Evolutionary conservation across 1,140 invertebrate genomes (phyloP), one percentile per base, ranked within the genome.

Genomic region (Drosophila ogumai): DNA sequence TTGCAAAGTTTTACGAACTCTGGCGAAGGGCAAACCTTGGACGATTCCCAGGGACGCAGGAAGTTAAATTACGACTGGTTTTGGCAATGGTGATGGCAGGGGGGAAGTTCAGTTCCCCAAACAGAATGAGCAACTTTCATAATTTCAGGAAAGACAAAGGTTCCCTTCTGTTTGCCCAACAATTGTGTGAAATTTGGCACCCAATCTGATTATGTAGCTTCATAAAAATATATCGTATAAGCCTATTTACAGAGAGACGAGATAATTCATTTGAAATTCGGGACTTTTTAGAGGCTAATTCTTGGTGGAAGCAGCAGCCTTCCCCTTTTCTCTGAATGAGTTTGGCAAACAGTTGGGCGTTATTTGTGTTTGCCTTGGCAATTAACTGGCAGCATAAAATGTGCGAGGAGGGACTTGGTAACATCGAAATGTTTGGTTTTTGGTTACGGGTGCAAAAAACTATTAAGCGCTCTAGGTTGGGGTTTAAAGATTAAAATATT

Each of bases 11-110:
- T 34, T 38, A 36, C 82, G 81, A 78, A 82, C 81, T 84, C 82
- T 74, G 81, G 75, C 81, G 78, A 79, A 69, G 80, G 69, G 66
- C 69, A 32, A 72, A 72, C 75, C 74, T 86, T 81, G 68, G 46
- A 40, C 60, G 43, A 69, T 49, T 61, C 52, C 64, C 82, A 85
- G 74, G 81, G 82, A 74, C 67, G 58, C 82, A 86, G 82, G 82
- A 86, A 86, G 82, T 86, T 46, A 59, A 66, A 52, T 49, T 22
- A 41, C 15, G 72, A 85, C 82, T 71, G 79, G 82, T 85, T 86
- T 40, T 50, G 3, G 6, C 15, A 3, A 6, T 25, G 25, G 3
- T 25, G 25, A 25, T 25, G 46, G 7, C 46, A 47, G 44, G 8
- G 38, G 38, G 52, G 49, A 36, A 68, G 54, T 31, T 32, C 38